A percentile compares a stretch with the other conserved stretches of the same genome.
Evolutionary conservation across 2,888 invertebrate species (phyloP).

Genomic region (Drosophila paranaensis): DNA sequence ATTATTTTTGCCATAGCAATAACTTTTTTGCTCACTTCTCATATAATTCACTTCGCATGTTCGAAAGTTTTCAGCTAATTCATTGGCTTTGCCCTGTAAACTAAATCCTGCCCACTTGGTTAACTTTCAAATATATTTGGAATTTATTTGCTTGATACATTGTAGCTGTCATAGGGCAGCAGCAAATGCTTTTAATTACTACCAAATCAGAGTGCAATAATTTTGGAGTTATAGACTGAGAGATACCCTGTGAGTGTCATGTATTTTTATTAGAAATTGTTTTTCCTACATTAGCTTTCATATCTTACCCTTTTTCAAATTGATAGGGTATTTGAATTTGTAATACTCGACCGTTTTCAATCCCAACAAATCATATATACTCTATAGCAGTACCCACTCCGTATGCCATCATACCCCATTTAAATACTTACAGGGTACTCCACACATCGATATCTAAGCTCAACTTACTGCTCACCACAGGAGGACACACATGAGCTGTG

Average conservation of each 20-base stretch:
- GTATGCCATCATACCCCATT: not conserved
- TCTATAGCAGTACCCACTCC: no score
- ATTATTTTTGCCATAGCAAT: no score
- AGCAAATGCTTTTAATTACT: slow-evolving; percentile 36
- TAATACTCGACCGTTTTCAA: not conserved
- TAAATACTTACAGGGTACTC: slow-evolving; percentile 3
- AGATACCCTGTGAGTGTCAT: slow-evolving; percentile 1
- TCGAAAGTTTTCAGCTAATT: slow-evolving; percentile 3
- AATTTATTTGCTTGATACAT: slow-evolving; percentile 24
- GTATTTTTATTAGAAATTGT: not conserved
- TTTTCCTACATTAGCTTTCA: no score
- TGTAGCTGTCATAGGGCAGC: slow-evolving; percentile 27
- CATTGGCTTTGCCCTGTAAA: slow-evolving; percentile 6
- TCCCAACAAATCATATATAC: no score
- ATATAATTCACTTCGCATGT: not conserved
- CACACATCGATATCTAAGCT: slow-evolving; percentile 12
- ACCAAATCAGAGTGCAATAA: slow-evolving; percentile 13
- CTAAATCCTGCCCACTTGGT: slow-evolving; percentile 11
- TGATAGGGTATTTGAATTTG: not conserved
- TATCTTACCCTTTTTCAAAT: not conserved
- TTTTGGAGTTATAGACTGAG: not conserved
- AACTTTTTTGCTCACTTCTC: not conserved
- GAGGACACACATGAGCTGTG: slow-evolving; percentile 46
- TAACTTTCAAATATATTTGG: slow-evolving; percentile 38
- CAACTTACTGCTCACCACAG: slow-evolving; percentile 32